Base-by-base conservation (phyloP, 1,140 invertebrate species). In the Pachypeltis micranthus region DNA sequence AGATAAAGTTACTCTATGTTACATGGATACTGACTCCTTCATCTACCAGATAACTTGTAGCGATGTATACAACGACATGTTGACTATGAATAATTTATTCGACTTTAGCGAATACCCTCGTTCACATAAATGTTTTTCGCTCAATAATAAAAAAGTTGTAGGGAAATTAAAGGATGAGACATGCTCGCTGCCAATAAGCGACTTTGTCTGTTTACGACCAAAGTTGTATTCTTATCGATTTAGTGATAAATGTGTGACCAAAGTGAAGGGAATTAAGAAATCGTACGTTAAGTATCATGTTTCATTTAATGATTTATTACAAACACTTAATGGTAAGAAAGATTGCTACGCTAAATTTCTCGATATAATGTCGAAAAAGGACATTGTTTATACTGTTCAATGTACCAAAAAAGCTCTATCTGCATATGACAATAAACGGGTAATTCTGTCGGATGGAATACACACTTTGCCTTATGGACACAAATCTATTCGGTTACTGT, bases 121-220 rank as follows among this genome's bases (percentile, higher is more conserved):
- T 25, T 56, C 64, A 63, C 64, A 66, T 63, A 31, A 47, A 28
- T 55, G 54, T 21, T 66, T 60, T 39, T 60, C 44, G n/a, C 21
- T 57, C 23, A 26, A 31, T 12, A 67, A 67, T 55, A 78, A 77
- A 68, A 80, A 80, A 66, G 72, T 76, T 2, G 23, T 76, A 2
- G 76, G 78, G 2, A 73, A 76, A 69, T 74, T 79, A 66, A 80
- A 78, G 70, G 76, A 78, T 71, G 78, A 80, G 69, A 69, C 69
- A 25, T 71, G 70, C 64, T 73, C 73, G 10, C 62, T 62, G 60
- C 68, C 72, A 39, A 71, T 78, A 54, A 65, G 47, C 10, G 70
- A 73, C 66, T 79, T 74, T 71, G 62, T 76, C 44, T 74, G 74
- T 10, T 62, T 78, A 58, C 64, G 70, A 62, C 65, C 72, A 16